Conservation (phyloP, 2,113 vertebrate species). For the Bubo blakistoni region DNA sequence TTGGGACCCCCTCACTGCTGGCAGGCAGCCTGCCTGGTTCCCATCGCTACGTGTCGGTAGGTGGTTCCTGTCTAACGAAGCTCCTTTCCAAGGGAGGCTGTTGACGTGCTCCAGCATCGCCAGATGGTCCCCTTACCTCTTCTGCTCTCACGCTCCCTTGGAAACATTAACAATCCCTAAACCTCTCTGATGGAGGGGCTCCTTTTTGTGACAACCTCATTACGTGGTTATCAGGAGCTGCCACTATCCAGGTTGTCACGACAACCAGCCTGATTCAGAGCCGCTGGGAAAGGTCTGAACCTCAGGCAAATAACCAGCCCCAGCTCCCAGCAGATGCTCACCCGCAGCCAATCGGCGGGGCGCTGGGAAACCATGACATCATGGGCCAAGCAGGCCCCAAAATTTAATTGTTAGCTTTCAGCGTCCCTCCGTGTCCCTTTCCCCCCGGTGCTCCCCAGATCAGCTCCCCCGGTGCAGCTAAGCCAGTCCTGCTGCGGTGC, state of each 20-base stretch:
- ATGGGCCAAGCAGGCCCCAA: slow-evolving; percentile 84
- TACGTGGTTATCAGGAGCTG: slow-evolving; percentile 76
- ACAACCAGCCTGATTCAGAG: slow-evolving; percentile 89
- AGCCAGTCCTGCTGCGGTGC: background rate
- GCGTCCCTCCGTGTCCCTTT: slow-evolving; percentile 47
- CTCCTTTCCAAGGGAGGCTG: slow-evolving; percentile 13
- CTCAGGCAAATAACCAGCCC: slow-evolving; percentile 83
- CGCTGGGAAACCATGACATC: slow-evolving; percentile 86
- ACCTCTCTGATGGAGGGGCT: slow-evolving; percentile 39
- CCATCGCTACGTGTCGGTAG: background rate
- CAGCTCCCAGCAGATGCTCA: slow-evolving; percentile 88
- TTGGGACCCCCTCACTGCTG: background rate
- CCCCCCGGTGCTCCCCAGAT: background rate
- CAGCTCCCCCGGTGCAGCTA: background rate
- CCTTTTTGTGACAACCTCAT: slow-evolving; percentile 77
- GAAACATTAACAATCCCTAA: slow-evolving; percentile 49
- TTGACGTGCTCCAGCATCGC: background rate
- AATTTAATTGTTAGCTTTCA: slow-evolving; percentile 68
- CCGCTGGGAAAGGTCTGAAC: slow-evolving; percentile 83
- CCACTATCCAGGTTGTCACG: slow-evolving; percentile 88
- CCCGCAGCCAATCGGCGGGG: slow-evolving; percentile 79
- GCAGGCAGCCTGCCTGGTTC: slow-evolving; percentile 20
- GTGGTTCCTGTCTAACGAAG: slow-evolving; percentile 25
- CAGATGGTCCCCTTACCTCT: slow-evolving; percentile 33
- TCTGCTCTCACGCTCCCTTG: background rate